phyloP scores from a whole-genome alignment of 2,797 vertebrate species.

The Florisuga fusca region DNA sequence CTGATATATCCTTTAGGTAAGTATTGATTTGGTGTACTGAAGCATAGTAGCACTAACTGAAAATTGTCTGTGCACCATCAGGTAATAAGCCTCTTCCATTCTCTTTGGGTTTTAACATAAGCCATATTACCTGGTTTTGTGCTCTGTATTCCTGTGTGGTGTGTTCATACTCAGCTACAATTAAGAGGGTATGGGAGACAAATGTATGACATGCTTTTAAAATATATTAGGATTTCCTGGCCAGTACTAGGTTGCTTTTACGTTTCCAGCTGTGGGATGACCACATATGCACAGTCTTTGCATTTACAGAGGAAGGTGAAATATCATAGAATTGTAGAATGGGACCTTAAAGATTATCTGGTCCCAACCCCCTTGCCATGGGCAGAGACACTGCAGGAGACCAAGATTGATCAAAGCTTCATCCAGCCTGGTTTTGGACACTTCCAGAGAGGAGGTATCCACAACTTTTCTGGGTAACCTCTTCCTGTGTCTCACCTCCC shows the following conservation, averaged over 20 bases:
- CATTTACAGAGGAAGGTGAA: neutral
- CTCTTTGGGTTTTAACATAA: neutral
- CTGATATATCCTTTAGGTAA: neutral
- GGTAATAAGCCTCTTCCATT: neutral
- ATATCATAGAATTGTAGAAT: neutral
- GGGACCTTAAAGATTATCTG: too few relatives aligned
- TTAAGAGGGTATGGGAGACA: neutral
- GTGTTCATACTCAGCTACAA: neutral
- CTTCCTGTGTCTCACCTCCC: too few relatives aligned
- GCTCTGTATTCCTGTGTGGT: neutral
- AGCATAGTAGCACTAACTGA: neutral
- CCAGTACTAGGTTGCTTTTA: neutral
- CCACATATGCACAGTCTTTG: rapidly evolving
- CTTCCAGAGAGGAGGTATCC: too few relatives aligned
- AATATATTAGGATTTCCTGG: neutral
- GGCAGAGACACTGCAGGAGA: too few relatives aligned
- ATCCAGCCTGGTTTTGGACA: too few relatives aligned
- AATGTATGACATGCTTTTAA: neutral
- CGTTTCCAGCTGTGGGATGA: neutral
- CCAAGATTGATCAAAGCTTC: too few relatives aligned
- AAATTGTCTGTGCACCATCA: neutral
- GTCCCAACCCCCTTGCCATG: too few relatives aligned
- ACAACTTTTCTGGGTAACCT: too few relatives aligned
- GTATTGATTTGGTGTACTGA: neutral
- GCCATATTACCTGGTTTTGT: neutral